Evolutionary conservation across 2,797 vertebrate genomes (phyloP).

Genomic region (Scomberomorus guttatus): DNA sequence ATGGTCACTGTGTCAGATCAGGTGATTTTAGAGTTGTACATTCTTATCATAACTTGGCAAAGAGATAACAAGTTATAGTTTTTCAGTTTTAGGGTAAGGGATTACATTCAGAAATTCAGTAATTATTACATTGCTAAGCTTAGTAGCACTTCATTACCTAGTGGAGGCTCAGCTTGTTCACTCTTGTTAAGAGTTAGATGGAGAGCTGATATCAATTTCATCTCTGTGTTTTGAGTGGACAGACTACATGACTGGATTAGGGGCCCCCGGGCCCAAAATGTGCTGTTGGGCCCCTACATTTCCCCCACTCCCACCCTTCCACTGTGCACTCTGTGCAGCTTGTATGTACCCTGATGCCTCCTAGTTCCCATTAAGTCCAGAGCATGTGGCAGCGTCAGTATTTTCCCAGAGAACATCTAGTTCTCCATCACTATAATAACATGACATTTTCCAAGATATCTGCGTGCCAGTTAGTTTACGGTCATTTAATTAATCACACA

Average conservation of each 20-base stretch:
- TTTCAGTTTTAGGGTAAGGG: too few species aligned
- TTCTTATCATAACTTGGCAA: conserved; percentile 4
- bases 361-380: neutral
- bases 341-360: neutral
- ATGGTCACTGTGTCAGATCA: neutral
- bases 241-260: too few species aligned
- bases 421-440: neutral
- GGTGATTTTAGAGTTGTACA: neutral
- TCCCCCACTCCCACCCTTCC: too few species aligned
- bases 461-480: neutral
- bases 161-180: too few species aligned
- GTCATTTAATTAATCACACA: neutral
- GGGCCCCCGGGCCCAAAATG: too few species aligned
- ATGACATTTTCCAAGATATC: neutral
- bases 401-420: conserved; percentile 7
- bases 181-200: too few species aligned
- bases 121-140: too few species aligned
- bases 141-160: neutral
- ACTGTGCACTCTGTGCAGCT: neutral
- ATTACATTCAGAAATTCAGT: too few species aligned
- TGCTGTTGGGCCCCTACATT: too few species aligned
- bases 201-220: too few species aligned
- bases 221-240: too few species aligned
- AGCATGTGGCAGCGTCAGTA: neutral
- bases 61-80: conserved; percentile 1